A percentile compares a stretch with the other conserved stretches of the same genome.
Conservation (phyloP, 2,797 vertebrate genomes). For the Capromys pilorides region DNA sequence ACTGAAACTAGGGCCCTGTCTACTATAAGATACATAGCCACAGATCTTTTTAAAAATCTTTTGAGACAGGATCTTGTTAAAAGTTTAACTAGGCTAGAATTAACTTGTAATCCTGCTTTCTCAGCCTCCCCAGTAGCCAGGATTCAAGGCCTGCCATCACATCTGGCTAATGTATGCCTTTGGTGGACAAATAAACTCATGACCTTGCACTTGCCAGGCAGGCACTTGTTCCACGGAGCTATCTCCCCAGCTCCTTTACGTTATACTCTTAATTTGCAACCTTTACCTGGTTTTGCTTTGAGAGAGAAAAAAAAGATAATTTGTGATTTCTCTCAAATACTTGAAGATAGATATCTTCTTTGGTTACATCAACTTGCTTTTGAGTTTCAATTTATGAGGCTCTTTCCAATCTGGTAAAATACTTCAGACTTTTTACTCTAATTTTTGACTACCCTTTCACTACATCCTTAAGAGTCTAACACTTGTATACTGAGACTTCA, state of each 20-base stretch:
- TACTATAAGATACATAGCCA: neutral
- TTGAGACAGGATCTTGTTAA: neutral
- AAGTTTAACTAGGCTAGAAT: neutral
- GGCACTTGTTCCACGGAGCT: no score
- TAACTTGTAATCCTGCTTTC: neutral
- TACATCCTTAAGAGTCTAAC: neutral
- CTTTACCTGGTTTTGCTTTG: neutral
- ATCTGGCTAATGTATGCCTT: neutral
- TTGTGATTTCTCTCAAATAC: neutral
- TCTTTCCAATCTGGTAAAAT: constrained; percentile 2
- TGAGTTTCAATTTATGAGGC: neutral
- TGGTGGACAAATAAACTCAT: neutral
- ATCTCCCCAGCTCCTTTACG: no score
- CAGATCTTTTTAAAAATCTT: neutral
- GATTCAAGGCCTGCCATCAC: neutral
- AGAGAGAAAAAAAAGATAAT: neutral
- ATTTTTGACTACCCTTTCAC: constrained; percentile 2
- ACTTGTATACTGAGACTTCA: constrained; percentile 4
- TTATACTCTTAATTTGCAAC: neutral
- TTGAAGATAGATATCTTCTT: neutral
- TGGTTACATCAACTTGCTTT: neutral
- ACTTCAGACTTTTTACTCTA: neutral
- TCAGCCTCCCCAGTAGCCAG: neutral
- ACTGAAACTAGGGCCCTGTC: neutral
- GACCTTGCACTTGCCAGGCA: no score